These are phyloP conservation scores for Melikaiella ostensackeni DNA, from an alignment of 2,888 invertebrate genomes.

Conservation along the genomic window DNA sequence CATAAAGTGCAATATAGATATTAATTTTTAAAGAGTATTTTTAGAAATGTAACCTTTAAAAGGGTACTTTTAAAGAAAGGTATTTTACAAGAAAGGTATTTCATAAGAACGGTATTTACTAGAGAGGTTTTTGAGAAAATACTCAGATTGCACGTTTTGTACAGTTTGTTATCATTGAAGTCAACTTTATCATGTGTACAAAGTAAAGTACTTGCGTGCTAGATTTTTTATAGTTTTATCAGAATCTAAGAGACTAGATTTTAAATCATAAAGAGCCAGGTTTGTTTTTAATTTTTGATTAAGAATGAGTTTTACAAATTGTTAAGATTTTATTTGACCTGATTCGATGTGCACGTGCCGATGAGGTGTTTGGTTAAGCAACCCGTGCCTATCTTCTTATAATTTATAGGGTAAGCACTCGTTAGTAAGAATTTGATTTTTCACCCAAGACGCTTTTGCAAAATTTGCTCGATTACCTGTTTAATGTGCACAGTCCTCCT, in stretches of 20 bases:
- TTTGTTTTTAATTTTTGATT: background rate
- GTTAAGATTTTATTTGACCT: slow-evolving; percentile 24
- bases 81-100: slow-evolving; percentile 37
- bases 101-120: background rate
- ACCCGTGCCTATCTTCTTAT: slow-evolving; percentile 71
- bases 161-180: slow-evolving; percentile 5
- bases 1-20: background rate
- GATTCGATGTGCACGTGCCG: slow-evolving; percentile 18
- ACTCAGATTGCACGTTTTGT: background rate
- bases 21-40: background rate
- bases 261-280: background rate
- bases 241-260: background rate
- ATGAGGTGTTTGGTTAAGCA: slow-evolving; percentile 69
- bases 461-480: slow-evolving; percentile 54
- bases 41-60: background rate
- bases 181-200: background rate
- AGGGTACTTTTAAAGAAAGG: slow-evolving; percentile 30
- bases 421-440: slow-evolving; percentile 65
- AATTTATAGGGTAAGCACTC: slow-evolving; percentile 75
- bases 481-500: slow-evolving; percentile 11
- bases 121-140: slow-evolving; percentile 5
- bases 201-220: background rate
- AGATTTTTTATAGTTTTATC: background rate
- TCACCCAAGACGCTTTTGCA: slow-evolving; percentile 56
- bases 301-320: background rate